Evolutionary conservation across 1,140 invertebrate species (phyloP).

Genomic region (Drosophila nebulosa): DNA sequence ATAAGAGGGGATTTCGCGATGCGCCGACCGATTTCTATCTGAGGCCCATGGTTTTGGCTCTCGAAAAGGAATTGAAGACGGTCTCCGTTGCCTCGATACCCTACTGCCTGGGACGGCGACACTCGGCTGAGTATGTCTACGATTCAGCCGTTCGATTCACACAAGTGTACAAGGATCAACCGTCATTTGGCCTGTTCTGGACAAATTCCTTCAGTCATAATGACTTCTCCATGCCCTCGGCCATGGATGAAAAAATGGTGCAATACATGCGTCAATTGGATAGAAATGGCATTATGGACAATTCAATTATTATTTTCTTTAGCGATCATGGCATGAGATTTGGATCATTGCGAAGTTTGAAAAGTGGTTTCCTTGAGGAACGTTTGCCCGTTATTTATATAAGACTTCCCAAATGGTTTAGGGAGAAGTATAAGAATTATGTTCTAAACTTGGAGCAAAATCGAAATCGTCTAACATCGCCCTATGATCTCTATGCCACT

Average conservation of each 20-base stretch:
- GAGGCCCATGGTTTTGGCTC: slow-evolving; percentile 86
- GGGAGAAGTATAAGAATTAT: slow-evolving; percentile 84
- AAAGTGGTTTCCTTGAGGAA: slow-evolving; percentile 92
- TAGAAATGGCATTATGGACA: slow-evolving; percentile 83
- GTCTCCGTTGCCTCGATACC: slow-evolving; percentile 45
- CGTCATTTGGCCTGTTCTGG: slow-evolving; percentile 90
- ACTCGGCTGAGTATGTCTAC: slow-evolving; percentile 83
- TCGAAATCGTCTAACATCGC: slow-evolving; percentile 87
- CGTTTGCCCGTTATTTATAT: slow-evolving; percentile 92
- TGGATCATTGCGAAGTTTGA: slow-evolving; percentile 86
- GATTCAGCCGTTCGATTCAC: slow-evolving; percentile 83
- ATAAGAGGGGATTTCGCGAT: slow-evolving; percentile 87
- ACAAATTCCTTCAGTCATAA: slow-evolving; percentile 89
- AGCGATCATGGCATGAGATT: slow-evolving; percentile 97
- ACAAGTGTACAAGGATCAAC: slow-evolving; percentile 58
- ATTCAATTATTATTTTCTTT: slow-evolving; percentile 89
- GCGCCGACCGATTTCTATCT: slow-evolving; percentile 92
- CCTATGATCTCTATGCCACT: slow-evolving; percentile 91
- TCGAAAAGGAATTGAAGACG: slow-evolving; percentile 82
- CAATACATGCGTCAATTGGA: slow-evolving; percentile 84
- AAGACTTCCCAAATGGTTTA: slow-evolving; percentile 88
- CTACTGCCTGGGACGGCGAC: slow-evolving; percentile 84
- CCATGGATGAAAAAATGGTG: slow-evolving; percentile 85
- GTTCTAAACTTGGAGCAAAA: slow-evolving; percentile 87
- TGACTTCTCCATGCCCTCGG: slow-evolving; percentile 85